Conservation (phyloP, 2,797 vertebrate genomes). For the Carcharodon carcharias region DNA sequence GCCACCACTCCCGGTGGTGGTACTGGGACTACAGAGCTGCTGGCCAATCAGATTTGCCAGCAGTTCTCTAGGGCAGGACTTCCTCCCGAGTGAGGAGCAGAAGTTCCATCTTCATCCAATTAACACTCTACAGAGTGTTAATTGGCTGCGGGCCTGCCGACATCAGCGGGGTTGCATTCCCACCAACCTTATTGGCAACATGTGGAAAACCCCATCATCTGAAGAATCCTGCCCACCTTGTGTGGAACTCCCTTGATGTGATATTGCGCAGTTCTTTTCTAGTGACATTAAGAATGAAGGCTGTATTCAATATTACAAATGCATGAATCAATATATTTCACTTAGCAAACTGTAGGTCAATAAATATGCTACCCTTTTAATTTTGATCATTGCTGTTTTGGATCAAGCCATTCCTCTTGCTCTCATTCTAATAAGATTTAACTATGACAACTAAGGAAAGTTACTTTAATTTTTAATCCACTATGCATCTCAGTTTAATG, state of each 20-base stretch:
- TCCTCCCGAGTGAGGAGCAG: too few relatives aligned
- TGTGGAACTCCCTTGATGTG: neutral
- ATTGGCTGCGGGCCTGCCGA: too few relatives aligned
- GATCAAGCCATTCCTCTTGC: neutral
- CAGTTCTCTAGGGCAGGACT: too few relatives aligned
- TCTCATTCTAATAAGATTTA: neutral
- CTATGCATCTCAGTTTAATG: neutral
- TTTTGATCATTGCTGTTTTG: neutral
- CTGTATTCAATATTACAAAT: neutral
- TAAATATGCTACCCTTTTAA: neutral
- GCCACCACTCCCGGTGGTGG: too few relatives aligned
- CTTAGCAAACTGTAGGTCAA: neutral
- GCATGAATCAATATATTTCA: neutral
- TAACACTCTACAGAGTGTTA: too few relatives aligned
- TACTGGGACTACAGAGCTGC: too few relatives aligned
- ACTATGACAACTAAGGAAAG: neutral
- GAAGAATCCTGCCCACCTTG: neutral
- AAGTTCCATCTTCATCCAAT: too few relatives aligned
- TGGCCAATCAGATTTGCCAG: too few relatives aligned
- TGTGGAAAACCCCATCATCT: too few relatives aligned
- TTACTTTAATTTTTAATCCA: neutral
- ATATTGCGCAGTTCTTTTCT: neutral
- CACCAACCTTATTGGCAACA: too few relatives aligned
- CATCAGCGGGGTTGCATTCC: too few relatives aligned
- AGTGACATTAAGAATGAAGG: neutral